Evolutionary conservation across 2,797 vertebrate species (phyloP).

Genomic region (Ptychadena robeensis): DNA sequence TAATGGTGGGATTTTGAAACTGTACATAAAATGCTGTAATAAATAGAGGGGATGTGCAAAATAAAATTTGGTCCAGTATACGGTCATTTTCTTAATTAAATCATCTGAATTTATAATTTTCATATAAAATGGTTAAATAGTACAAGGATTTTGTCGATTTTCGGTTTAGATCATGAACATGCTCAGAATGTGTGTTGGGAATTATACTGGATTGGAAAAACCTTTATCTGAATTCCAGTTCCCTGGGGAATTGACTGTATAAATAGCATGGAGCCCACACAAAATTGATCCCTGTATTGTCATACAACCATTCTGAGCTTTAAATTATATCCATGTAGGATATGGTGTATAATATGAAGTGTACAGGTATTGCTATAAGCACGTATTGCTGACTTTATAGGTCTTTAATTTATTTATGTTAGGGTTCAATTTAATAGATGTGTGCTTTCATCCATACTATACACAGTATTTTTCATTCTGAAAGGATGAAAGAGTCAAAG

Average conservation of each 20-base stretch:
- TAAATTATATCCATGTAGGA: slow-evolving; percentile 3
- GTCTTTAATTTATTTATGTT: background rate
- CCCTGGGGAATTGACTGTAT: background rate
- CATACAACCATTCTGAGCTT: background rate
- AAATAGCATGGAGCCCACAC: background rate
- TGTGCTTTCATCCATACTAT: background rate
- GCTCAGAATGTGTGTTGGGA: no score
- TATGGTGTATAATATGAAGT: background rate
- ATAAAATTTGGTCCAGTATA: no score
- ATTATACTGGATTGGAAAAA: background rate
- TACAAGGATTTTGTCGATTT: no score
- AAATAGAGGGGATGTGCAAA: no score
- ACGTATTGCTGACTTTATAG: background rate
- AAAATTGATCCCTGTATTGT: slow-evolving; percentile 10
- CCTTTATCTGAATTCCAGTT: background rate
- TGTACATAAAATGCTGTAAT: no score
- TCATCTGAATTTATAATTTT: no score
- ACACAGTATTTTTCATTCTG: no score
- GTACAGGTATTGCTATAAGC: background rate
- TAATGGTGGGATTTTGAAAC: no score
- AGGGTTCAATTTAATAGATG: background rate
- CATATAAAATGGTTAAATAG: no score
- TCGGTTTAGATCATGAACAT: no score
- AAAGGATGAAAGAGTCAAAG: no score
- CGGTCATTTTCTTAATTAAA: no score